Conservation (phyloP, 2,797 vertebrate genomes). For the Mormyrus hasselquistii region DNA sequence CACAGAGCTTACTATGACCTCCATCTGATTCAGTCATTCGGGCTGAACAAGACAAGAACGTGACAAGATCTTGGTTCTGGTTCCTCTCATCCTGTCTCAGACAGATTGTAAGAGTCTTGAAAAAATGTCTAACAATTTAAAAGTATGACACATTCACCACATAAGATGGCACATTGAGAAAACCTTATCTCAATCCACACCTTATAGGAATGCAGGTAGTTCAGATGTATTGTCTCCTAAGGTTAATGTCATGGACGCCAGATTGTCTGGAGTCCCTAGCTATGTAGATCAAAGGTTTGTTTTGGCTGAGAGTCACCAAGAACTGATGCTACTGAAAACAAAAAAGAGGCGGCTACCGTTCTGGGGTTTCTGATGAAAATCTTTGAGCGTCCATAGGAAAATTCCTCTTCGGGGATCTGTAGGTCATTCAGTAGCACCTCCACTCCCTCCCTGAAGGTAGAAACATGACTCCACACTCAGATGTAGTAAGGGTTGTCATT, state of each 20-base stretch:
- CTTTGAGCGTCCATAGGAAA: slow-evolving; percentile 90
- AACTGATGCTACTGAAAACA: not conserved
- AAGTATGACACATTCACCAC: not conserved
- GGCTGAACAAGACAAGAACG: not conserved
- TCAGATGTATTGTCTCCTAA: not conserved
- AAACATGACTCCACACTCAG: slow-evolving; percentile 13
- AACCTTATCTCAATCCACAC: not conserved
- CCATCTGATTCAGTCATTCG: not conserved
- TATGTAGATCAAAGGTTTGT: not conserved
- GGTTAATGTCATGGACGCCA: not conserved
- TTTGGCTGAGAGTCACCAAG: not conserved
- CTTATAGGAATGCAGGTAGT: not conserved
- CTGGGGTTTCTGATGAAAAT: slow-evolving; percentile 98
- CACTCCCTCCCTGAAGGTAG: slow-evolving; percentile 76
- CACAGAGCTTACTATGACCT: not conserved
- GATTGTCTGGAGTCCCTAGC: not conserved
- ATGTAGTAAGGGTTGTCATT: not conserved
- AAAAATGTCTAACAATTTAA: not conserved
- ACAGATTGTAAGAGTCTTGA: not conserved
- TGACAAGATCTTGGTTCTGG: not conserved
- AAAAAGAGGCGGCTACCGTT: slow-evolving; percentile 67
- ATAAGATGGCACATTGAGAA: not conserved
- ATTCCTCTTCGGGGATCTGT: slow-evolving; percentile 79
- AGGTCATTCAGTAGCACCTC: slow-evolving; percentile 82
- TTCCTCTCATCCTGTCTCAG: not conserved